Conservation (phyloP, 2,797 vertebrate genomes). For the Micropoecilia bifurca region DNA sequence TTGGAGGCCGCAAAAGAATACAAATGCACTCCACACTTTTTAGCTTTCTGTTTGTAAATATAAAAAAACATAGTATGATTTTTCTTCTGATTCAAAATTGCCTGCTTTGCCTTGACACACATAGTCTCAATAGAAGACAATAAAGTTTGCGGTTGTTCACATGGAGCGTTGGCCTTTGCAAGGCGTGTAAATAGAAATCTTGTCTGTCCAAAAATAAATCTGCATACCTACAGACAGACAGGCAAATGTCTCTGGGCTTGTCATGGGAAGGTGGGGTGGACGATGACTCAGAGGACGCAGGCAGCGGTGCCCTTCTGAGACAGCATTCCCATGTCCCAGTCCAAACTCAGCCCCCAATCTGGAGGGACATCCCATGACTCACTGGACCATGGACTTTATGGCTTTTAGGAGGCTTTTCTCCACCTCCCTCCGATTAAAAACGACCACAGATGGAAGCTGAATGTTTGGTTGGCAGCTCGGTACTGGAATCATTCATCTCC, state of each 20-base stretch:
- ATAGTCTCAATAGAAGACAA: background rate
- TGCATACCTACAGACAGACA: constrained; percentile 13
- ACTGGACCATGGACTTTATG: constrained; percentile 46
- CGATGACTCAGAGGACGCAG: constrained; percentile 59
- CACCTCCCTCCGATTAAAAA: constrained; percentile 56
- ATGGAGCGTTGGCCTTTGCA: background rate
- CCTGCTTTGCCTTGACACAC: background rate
- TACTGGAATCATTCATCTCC: constrained; percentile 6
- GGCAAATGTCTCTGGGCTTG: constrained; percentile 37
- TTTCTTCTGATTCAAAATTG: background rate
- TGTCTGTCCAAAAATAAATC: background rate
- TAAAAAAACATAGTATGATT: background rate
- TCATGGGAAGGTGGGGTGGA: constrained; percentile 44
- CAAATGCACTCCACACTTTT: background rate
- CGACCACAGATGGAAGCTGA: constrained; percentile 43
- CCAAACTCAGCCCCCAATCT: constrained; percentile 52
- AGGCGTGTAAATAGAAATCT: background rate
- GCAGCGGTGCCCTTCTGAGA: constrained; percentile 36
- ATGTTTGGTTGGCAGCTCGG: background rate
- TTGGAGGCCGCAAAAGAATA: background rate
- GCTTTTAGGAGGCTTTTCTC: constrained; percentile 52
- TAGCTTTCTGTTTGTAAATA: background rate
- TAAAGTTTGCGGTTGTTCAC: background rate
- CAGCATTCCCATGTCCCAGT: constrained; percentile 44
- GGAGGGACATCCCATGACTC: constrained; percentile 70